Conservation (phyloP, 1,140 invertebrate genomes). For the Calosoma granatense region DNA sequence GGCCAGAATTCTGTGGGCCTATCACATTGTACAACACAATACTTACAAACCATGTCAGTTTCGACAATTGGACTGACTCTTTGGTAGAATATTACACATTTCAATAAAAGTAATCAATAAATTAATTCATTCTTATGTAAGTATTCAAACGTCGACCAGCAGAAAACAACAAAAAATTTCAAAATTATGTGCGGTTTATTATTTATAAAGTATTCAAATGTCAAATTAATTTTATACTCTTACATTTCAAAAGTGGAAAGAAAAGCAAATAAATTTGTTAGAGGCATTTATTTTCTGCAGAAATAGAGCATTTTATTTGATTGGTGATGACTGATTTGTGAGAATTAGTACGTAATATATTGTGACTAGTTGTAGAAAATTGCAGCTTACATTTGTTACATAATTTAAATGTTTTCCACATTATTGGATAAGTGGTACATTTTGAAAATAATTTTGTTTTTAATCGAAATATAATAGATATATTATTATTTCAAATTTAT, state of each 20-base stretch:
- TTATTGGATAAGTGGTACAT: no score
- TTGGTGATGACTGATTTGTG: no score
- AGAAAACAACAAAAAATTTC: background rate
- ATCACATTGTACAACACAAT: conserved; percentile 37
- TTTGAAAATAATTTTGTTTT: background rate
- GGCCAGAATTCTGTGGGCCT: conserved; percentile 32
- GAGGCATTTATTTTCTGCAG: no score
- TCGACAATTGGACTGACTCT: conserved; percentile 31
- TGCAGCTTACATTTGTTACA: background rate
- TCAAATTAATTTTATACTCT: no score
- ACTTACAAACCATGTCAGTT: conserved; percentile 33
- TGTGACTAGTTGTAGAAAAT: background rate
- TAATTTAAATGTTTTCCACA: background rate
- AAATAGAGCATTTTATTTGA: no score
- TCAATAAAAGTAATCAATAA: conserved; percentile 28
- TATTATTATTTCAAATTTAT: background rate
- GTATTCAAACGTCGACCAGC: background rate
- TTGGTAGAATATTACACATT: conserved; percentile 38
- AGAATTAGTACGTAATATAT: background rate
- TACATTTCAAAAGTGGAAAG: no score
- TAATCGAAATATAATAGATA: background rate
- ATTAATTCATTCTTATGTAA: background rate
- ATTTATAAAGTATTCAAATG: background rate
- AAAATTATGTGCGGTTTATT: background rate
- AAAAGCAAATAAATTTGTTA: no score